These are phyloP conservation scores for Oscheius myriophilus DNA, from an alignment of 2,888 invertebrate genomes.

Conservation along the genomic window DNA sequence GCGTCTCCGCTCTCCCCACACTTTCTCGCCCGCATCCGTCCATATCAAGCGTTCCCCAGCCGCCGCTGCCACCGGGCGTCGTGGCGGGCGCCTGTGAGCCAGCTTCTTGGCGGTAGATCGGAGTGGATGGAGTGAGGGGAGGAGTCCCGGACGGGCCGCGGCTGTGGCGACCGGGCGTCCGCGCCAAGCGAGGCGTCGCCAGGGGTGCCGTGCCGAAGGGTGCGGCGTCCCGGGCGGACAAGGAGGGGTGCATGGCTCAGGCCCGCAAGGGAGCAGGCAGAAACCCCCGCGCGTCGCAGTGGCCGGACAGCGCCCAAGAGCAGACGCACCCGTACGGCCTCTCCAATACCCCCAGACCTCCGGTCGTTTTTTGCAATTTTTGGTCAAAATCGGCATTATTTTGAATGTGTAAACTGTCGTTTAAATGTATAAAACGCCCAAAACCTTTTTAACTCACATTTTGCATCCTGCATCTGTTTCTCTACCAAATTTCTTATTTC, in stretches of 20 bases:
- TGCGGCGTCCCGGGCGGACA: conserved; percentile 53
- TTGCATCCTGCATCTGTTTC: too few relatives aligned
- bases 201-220: conserved; percentile 50
- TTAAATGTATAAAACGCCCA: too few relatives aligned
- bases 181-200: conserved; percentile 61
- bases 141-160: conserved; percentile 50
- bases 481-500: too few relatives aligned
- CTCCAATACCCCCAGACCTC: conserved; percentile 51
- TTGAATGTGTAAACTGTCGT: too few relatives aligned
- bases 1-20: too few relatives aligned
- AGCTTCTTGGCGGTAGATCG: conserved; percentile 58
- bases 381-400: too few relatives aligned
- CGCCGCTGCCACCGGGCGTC: conserved; percentile 38
- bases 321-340: conserved; percentile 43
- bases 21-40: too few relatives aligned
- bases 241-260: conserved; percentile 64
- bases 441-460: too few relatives aligned
- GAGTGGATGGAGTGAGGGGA: conserved; percentile 56
- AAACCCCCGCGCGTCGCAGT: conserved; percentile 65
- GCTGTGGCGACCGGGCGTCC: conserved; percentile 59
- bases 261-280: conserved; percentile 66
- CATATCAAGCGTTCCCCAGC: too few relatives aligned
- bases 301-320: conserved; percentile 57
- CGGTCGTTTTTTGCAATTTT: conserved; percentile 39
- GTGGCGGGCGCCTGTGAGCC: conserved; percentile 60